Base-by-base conservation (phyloP, 2,797 vertebrate genomes). In the Ceyx erithaca region DNA sequence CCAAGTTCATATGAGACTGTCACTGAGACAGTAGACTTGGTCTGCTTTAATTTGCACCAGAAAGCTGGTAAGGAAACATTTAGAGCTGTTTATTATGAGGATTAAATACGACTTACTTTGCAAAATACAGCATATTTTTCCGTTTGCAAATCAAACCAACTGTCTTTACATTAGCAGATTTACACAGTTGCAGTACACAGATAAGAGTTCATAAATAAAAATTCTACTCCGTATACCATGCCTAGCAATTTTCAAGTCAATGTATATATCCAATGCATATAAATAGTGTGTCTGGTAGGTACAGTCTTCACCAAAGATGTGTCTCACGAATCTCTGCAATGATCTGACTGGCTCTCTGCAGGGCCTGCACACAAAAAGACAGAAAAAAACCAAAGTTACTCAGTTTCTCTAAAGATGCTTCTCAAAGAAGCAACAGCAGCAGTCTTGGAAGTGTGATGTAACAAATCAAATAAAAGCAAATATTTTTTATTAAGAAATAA, bases 251-350 rank as follows among this genome's bases (percentile, higher is more conserved):
- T 97, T 96, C 57, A 94, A 97, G 97, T 96, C 96, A 93, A 62
- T 77, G 73, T 77, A 95, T 37, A 96, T 94, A 92, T 96, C 89
- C 92, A 76, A 87, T 66, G 91, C 52, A 76, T 86, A 80, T 37
- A 81, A 87, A 83, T 67, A 81, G 59, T 7, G 73, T 58, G 61
- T 67, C 62, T 84, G 73, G 84, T 92, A 72, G 73, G 84, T 92
- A 71, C 78, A 78, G n/a, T 71, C 93, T 97, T 99, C 98, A 99
- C 99, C 99, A 99, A 94, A 99, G 95, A 96, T 99, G 99, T 33
- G 99, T 99, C 97, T 99, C 99, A 93, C 99, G 98, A 93, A 99
- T 99, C 97, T 99, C 99, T 52, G 99, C 99, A 66, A 99, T 99
- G 95, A 99, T 99, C 95, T 99, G 99, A 96, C 99, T 98, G 95